Percentiles rank a stretch among this genome's conserved stretches.
These are phyloP conservation scores for Acanthurus tractus DNA, from an alignment of 2,797 vertebrate genomes.

Conservation along the genomic window DNA sequence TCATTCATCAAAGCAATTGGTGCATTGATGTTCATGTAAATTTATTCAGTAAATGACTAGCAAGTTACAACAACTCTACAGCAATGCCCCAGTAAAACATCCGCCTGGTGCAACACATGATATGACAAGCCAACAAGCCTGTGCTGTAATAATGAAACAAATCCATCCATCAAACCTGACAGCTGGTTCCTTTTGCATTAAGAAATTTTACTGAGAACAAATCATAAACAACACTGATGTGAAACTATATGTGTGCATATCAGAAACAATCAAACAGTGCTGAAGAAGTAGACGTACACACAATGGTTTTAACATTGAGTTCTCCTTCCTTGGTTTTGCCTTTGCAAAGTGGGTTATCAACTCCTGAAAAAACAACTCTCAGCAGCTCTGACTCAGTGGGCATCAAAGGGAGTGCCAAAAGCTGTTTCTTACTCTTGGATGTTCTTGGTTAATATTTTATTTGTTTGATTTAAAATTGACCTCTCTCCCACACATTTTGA, in stretches of 20 bases:
- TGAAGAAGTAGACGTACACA: conserved; percentile 18
- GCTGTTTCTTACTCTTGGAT: conserved; percentile 68
- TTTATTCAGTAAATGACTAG: conserved; percentile 22
- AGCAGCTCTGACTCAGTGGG: conserved; percentile 64
- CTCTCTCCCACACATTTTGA: conserved; percentile 53
- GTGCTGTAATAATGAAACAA: conserved; percentile 41
- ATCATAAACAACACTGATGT: conserved; percentile 17
- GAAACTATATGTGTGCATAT: conserved; percentile 17
- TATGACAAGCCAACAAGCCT: conserved; percentile 27
- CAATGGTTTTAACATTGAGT: conserved; percentile 36
- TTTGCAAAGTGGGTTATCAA: conserved; percentile 70
- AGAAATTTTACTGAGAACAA: conserved; percentile 20
- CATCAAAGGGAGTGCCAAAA: conserved; percentile 77
- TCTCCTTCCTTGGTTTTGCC: conserved; percentile 72
- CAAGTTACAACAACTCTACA: conserved; percentile 29
- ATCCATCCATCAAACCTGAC: conserved; percentile 53
- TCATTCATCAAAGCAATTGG: conserved; percentile 38
- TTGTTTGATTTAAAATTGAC: conserved; percentile 76
- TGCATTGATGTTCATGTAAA: conserved; percentile 18
- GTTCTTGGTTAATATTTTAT: conserved; percentile 77
- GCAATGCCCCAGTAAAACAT: neutral
- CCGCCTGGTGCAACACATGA: conserved; percentile 27
- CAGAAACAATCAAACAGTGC: conserved; percentile 31
- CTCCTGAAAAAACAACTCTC: conserved; percentile 51
- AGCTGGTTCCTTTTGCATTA: conserved; percentile 28